Conservation (phyloP, 2,113 vertebrate species). For the Silurus glanis region DNA sequence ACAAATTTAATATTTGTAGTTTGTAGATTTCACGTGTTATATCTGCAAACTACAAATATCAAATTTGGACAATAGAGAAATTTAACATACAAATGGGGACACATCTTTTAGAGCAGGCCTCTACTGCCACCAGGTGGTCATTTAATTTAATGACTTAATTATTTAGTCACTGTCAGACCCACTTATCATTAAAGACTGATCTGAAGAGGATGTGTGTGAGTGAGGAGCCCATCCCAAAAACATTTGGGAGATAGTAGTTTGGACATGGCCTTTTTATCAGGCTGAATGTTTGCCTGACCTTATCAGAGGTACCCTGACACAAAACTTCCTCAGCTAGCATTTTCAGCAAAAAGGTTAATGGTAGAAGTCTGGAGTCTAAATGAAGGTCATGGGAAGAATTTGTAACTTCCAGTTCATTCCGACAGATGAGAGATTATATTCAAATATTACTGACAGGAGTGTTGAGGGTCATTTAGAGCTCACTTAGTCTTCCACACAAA, state of each 20-base stretch:
- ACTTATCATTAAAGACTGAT: background rate
- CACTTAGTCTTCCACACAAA: background rate
- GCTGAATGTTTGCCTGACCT: conserved; percentile 65
- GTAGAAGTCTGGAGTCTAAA: conserved; percentile 44
- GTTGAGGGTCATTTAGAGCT: background rate
- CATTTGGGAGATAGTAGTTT: conserved; percentile 16
- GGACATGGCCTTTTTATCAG: conserved; percentile 57
- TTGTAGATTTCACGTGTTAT: background rate
- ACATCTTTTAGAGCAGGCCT: background rate
- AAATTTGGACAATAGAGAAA: background rate
- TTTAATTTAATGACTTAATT: background rate
- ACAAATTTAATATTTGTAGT: background rate
- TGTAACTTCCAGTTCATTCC: background rate
- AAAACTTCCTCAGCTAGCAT: conserved; percentile 62
- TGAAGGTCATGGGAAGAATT: conserved; percentile 67
- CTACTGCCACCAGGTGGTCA: conserved; percentile 49
- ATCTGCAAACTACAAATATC: background rate
- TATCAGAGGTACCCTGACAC: conserved; percentile 60
- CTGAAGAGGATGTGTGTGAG: background rate
- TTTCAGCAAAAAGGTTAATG: conserved; percentile 74
- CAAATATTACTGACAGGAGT: background rate
- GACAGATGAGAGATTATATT: conserved; percentile 8
- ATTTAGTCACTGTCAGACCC: background rate
- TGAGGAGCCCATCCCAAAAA: background rate
- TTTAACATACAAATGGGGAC: background rate